phyloP scores from a whole-genome alignment of 2,113 vertebrate genomes.

The Uropsilus gracilis region DNA sequence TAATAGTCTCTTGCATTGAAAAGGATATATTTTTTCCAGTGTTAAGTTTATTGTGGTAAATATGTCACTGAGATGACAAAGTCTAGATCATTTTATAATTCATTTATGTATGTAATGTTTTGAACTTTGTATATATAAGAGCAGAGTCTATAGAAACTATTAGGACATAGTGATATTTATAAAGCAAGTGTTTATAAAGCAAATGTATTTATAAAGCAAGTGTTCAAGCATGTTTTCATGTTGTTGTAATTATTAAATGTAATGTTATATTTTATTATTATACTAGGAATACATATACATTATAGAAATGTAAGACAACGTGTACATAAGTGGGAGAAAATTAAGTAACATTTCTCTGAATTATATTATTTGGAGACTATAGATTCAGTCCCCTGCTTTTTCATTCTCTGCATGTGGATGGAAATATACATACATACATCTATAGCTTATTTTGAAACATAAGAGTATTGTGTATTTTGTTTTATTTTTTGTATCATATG shows the following conservation, averaged over 20 bases:
- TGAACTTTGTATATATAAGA: background rate
- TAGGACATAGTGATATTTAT: background rate
- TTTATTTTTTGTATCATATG: too few species aligned
- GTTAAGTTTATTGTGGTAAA: background rate
- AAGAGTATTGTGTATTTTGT: too few species aligned
- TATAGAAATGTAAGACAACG: constrained; percentile 1
- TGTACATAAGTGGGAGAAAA: background rate
- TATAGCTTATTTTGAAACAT: too few species aligned
- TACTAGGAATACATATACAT: background rate
- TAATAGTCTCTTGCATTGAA: background rate
- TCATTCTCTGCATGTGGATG: background rate
- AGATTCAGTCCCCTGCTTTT: accelerated
- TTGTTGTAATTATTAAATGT: background rate
- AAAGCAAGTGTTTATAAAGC: constrained; percentile 39
- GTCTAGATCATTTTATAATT: background rate
- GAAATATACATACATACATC: too few species aligned
- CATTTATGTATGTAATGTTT: background rate
- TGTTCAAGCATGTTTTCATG: background rate
- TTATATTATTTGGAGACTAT: background rate
- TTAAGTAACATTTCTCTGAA: background rate
- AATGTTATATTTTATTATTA: background rate
- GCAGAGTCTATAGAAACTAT: background rate
- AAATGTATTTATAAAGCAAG: constrained; percentile 23
- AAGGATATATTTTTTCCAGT: background rate
- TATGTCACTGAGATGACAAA: background rate